Percentiles rank a stretch among this genome's conserved stretches.
Evolutionary conservation across 2,888 invertebrate genomes (phyloP).

Genomic region (Limnephilus lunatus): DNA sequence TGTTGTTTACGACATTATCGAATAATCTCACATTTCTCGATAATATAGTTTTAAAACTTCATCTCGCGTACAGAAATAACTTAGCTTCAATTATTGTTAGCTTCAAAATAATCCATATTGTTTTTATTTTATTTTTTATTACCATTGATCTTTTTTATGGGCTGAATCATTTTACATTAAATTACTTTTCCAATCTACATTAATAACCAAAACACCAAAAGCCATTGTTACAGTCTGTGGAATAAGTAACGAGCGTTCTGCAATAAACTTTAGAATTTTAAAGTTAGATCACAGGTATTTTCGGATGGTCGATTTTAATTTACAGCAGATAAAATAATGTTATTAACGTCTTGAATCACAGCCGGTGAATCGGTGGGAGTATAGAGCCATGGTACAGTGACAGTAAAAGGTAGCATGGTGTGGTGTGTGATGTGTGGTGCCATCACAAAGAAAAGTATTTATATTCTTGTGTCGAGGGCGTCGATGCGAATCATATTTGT

Average conservation of each 20-base stretch:
- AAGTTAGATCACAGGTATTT: background rate
- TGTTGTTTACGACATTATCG: background rate
- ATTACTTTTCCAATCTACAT: background rate
- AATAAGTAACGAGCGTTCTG: background rate
- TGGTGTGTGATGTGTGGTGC: background rate
- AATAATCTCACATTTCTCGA: background rate
- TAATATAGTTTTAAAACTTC: background rate
- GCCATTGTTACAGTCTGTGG: too few species aligned
- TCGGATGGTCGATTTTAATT: background rate
- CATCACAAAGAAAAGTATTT: constrained; percentile 42
- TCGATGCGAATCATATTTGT: constrained; percentile 45
- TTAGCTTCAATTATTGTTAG: background rate
- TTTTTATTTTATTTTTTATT: background rate
- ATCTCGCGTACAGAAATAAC: background rate
- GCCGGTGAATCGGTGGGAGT: background rate
- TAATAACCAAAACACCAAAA: background rate
- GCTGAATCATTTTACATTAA: background rate
- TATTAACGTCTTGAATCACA: background rate
- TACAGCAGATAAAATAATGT: background rate
- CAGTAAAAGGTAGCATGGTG: background rate
- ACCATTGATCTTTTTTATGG: background rate
- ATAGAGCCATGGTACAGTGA: background rate
- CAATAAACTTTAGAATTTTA: background rate
- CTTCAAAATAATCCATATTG: background rate
- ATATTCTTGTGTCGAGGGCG: constrained; percentile 23